These are phyloP conservation scores for Dryocosmus kuriphilus DNA, from an alignment of 2,888 invertebrate species.

Conservation along the genomic window DNA sequence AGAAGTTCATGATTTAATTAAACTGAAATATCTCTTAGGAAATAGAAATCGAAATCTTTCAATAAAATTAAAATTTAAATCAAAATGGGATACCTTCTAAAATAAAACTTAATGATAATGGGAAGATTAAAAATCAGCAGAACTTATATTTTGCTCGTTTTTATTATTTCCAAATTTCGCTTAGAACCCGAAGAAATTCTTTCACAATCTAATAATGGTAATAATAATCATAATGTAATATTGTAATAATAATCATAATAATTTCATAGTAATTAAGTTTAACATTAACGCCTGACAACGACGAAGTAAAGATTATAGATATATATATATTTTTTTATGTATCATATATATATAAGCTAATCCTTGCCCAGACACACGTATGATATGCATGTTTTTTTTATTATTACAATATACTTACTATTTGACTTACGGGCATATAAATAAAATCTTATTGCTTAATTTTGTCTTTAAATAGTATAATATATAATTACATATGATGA, in stretches of 20 bases:
- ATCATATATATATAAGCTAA: slow-evolving; percentile 71
- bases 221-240: slow-evolving; percentile 55
- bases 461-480: slow-evolving; percentile 57
- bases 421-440: slow-evolving; percentile 73
- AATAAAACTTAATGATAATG: neutral
- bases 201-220: slow-evolving; percentile 75
- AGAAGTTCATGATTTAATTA: too few relatives aligned
- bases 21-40: too few relatives aligned
- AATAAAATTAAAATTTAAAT: too few relatives aligned
- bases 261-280: slow-evolving; percentile 64
- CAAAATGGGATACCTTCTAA: neutral
- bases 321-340: slow-evolving; percentile 65
- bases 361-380: slow-evolving; percentile 76
- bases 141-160: slow-evolving; percentile 62
- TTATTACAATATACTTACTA: slow-evolving; percentile 55
- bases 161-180: slow-evolving; percentile 75
- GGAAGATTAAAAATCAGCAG: neutral
- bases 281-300: slow-evolving; percentile 77
- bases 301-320: slow-evolving; percentile 74
- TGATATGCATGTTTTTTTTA: slow-evolving; percentile 72
- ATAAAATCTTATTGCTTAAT: slow-evolving; percentile 77
- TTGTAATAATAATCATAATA: slow-evolving; percentile 61
- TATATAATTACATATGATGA: slow-evolving; percentile 73
- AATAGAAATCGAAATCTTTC: too few relatives aligned
- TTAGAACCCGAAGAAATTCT: slow-evolving; percentile 76